Evolutionary conservation across 2,113 vertebrate genomes (phyloP).

Genomic region (Chiloscyllium plagiosum): DNA sequence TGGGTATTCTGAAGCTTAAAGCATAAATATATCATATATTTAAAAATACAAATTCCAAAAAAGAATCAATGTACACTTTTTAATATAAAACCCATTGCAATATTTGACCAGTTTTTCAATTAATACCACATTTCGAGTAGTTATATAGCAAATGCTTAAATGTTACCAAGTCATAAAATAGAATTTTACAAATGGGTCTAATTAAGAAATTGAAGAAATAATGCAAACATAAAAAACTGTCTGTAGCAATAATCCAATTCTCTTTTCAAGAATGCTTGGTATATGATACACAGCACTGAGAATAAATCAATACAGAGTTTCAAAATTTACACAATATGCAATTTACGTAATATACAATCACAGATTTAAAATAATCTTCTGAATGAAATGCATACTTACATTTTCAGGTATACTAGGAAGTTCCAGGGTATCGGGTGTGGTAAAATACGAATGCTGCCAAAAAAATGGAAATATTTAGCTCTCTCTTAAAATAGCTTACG

Average conservation of each 20-base stretch:
- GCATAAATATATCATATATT: neutral
- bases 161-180: neutral
- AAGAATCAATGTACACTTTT: neutral
- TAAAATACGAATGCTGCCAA: slow-evolving; percentile 86
- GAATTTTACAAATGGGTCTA: neutral
- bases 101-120: neutral
- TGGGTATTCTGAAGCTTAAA: neutral
- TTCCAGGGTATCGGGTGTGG: slow-evolving; percentile 82
- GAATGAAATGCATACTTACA: slow-evolving; percentile 64
- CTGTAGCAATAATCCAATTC: neutral
- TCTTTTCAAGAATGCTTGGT: neutral
- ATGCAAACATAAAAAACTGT: neutral
- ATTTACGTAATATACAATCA: neutral
- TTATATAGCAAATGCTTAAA: neutral
- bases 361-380: neutral
- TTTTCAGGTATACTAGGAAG: slow-evolving; percentile 97
- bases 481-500: neutral
- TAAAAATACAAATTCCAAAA: neutral
- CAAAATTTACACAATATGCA: neutral
- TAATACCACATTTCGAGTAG: neutral
- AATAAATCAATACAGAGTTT: neutral
- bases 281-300: neutral
- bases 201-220: neutral
- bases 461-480: slow-evolving; percentile 39
- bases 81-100: neutral